Base-by-base conservation (phyloP, 2,113 vertebrate genomes). In the Coptodon bakossiorum region DNA sequence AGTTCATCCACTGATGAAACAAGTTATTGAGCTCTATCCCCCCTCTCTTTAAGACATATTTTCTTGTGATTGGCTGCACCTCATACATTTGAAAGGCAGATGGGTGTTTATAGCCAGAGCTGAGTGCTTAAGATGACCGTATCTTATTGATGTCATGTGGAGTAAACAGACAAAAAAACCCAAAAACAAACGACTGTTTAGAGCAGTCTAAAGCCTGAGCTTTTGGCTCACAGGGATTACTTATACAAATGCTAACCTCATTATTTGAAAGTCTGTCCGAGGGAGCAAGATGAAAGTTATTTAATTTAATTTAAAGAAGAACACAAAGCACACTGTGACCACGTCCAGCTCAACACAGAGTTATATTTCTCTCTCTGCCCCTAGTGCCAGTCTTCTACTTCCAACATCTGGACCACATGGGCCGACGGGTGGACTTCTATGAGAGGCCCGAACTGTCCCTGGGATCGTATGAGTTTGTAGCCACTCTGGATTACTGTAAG, bases 321-420 rank as follows among this genome's bases (percentile, higher is more conserved):
- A 13, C 10, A 24, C 52, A 78, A 31, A 31, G 27, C 45, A 0
- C 24, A 48, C 3, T 12, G 14, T 17, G 24, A 76, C 19, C 36
- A n/a, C 7, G 6, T 40, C 63, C 19, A 50, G 0, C 5, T 19
- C 24, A 0, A 22, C 10, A 34, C 27, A 38, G 16, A 52, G 61
- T 22, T 79, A 22, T 22, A n/a, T 76, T 57, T 14, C 9, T 73
- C 56, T 91, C 79, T 89, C 91, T 34, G 24, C 71, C 36, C 59
- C 1, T 82, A 99, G 99, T 99, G 13, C 98, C 98, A 48, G 96
- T 92, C 0, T 98, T 97, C 92, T 99, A 98, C 90, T 99, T 99
- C 93, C 98, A 98, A 97, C 98, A 99, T 93, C 96, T 99, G 94
- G 98, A 99, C 95, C 98, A 99, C 91, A 86, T 97, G 90, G 98